Evolutionary conservation across 1,140 invertebrate genomes (phyloP).

Genomic region (Drosophila elegans): DNA sequence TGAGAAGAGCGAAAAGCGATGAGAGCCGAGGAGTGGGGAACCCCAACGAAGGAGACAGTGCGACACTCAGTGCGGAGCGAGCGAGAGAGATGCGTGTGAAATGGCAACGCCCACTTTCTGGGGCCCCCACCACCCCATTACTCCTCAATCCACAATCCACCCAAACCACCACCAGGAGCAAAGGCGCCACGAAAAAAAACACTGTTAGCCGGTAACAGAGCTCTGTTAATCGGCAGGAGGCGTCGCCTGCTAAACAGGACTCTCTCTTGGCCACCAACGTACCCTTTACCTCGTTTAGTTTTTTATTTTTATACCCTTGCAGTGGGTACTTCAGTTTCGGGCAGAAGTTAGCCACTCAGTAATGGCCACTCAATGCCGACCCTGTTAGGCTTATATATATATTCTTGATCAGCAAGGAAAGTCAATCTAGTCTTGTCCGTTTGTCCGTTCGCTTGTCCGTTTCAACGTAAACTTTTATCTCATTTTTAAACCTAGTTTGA

Average conservation of each 20-base stretch:
- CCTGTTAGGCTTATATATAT: too few relatives aligned
- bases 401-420: too few relatives aligned
- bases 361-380: too few relatives aligned
- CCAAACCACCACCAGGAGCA: slow-evolving; percentile 25
- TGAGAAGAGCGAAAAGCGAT: slow-evolving; percentile 20
- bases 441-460: too few relatives aligned
- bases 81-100: slow-evolving; percentile 54
- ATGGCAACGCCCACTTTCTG: slow-evolving; percentile 68
- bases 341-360: too few relatives aligned
- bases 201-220: slow-evolving; percentile 41
- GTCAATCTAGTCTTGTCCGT: too few relatives aligned
- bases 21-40: neutral
- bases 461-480: too few relatives aligned
- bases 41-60: slow-evolving; percentile 11
- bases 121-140: slow-evolving; percentile 15
- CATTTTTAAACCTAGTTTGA: too few relatives aligned
- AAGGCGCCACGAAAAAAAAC: slow-evolving; percentile 30
- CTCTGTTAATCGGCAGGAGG: slow-evolving; percentile 35
- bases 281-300: neutral
- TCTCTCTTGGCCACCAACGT: neutral
- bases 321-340: too few relatives aligned
- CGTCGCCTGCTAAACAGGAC: slow-evolving; percentile 20
- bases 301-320: neutral
- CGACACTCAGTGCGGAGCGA: slow-evolving; percentile 17
- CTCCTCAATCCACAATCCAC: slow-evolving; percentile 17